Percentiles rank a stretch among this genome's conserved stretches.
Evolutionary conservation across 1,140 invertebrate genomes (phyloP).

Genomic region (Drosophila burlai): DNA sequence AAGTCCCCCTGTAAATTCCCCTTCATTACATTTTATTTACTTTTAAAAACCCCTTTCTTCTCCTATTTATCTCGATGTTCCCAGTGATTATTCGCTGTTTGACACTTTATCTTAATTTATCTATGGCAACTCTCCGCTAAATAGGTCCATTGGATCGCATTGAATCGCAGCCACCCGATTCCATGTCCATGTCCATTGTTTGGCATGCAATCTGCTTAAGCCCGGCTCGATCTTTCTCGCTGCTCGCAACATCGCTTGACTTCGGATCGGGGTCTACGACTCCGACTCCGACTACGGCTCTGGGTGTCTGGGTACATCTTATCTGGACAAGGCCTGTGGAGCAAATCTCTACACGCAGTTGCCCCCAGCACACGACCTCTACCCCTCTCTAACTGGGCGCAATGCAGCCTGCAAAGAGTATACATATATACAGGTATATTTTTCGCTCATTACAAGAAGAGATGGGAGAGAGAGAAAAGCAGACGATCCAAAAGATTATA

Average conservation of each 20-base stretch:
- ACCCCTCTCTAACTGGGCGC: conserved; percentile 11
- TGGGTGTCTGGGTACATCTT: conserved; percentile 48
- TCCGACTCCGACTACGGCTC: conserved; percentile 11
- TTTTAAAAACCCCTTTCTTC: not conserved
- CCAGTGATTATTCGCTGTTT: conserved; percentile 12
- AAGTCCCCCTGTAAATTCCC: not conserved
- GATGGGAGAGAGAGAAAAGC: conserved; percentile 47
- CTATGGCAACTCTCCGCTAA: conserved; percentile 25
- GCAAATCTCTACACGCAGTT: conserved; percentile 77
- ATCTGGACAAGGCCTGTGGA: conserved; percentile 76
- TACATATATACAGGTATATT: conserved; percentile 23
- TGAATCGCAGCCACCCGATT: conserved; percentile 26
- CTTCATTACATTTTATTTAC: not conserved
- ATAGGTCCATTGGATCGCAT: conserved; percentile 24
- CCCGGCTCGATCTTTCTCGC: conserved; percentile 37
- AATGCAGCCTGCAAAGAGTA: conserved; percentile 11
- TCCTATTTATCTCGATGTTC: not conserved
- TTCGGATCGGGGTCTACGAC: conserved; percentile 12
- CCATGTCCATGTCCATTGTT: conserved; percentile 60
- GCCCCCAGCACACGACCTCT: conserved; percentile 74
- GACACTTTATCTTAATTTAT: conserved; percentile 42
- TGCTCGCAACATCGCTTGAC: conserved; percentile 41
- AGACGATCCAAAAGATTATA: conserved; percentile 76
- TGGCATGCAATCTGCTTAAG: conserved; percentile 54
- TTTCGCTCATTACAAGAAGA: conserved; percentile 74